Percentiles rank a stretch among this genome's conserved stretches.
Conservation (phyloP, 2,113 vertebrate species). For the Neoarius graeffei region DNA sequence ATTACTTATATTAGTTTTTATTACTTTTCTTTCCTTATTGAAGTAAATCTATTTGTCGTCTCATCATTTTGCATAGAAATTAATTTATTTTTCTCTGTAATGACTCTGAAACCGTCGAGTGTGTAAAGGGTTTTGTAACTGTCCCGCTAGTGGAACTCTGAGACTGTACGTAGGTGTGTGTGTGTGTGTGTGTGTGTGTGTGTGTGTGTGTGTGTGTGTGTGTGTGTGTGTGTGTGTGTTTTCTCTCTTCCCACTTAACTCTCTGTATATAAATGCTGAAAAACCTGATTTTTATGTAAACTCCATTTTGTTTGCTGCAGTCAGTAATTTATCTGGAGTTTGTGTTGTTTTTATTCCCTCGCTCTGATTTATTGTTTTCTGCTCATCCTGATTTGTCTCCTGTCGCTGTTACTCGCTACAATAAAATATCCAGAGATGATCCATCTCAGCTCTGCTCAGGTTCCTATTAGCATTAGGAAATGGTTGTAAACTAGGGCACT, state of each 20-base stretch:
- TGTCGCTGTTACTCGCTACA: not conserved
- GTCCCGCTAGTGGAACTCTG: not conserved
- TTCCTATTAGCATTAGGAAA: not conserved
- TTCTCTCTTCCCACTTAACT: not conserved
- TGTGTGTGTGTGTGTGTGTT: conserved; percentile 20
- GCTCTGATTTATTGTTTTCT: conserved; percentile 14
- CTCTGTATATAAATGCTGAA: not conserved
- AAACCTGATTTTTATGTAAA: not conserved
- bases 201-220: conserved; percentile 19
- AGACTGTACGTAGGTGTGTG: not conserved
- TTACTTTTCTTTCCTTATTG: not conserved
- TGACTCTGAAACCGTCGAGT: not conserved
- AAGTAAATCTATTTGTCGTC: not conserved
- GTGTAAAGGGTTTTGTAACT: not conserved
- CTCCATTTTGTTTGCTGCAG: conserved; percentile 7
- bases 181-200: conserved; percentile 6
- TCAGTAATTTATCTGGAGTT: conserved; percentile 13
- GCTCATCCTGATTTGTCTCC: conserved; percentile 23
- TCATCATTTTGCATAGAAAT: not conserved
- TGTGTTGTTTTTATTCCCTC: not conserved
- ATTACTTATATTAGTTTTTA: conserved; percentile 7
- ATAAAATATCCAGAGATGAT: not conserved
- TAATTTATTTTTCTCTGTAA: not conserved
- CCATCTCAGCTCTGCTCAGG: not conserved
- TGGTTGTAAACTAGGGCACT: not conserved